Base-by-base conservation (phyloP, 2,888 invertebrate species). In the Catocala sponsa region DNA sequence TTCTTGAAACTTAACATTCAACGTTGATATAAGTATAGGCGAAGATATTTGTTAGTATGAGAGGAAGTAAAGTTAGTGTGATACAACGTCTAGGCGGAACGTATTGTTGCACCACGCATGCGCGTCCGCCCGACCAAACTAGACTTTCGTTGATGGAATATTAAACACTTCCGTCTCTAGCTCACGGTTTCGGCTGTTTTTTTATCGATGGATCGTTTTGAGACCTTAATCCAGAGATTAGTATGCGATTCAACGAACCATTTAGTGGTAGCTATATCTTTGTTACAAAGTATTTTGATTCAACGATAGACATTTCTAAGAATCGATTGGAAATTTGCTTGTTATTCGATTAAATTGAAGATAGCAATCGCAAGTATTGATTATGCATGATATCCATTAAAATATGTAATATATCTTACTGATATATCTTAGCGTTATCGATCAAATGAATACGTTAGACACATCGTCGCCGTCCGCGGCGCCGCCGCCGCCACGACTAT, bases 51-150 rank as follows among this genome's bases (percentile, higher is more conserved):
- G 25, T 35, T 25, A 55, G 32, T 46, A 47, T 41, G 9, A 60
- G 49, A 61, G 63, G 67, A 63, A 61, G 57, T 50, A 9, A 48
- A 42, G 56, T 49, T 43, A 54, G 51, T 64, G 53, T 62, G 44
- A 59, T 58, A 53, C 12, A 49, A n/a, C 51, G 71, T 59, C 74
- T 72, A 73, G 65, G 60, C 71, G 65, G 67, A 67, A 71, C 59
- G 59, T 68, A 52, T 57, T 63, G 70, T 66, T 38, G 68, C 65
- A 72, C 60, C 44, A 55, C 58, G 32, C 49, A 65, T 67, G 63
- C 74, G 78, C 81, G 76, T 86, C 86, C 86, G 86, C 79, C 74
- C 67, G 66, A 63, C 85, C 84, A 80, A 84, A 83, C 76, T 79
- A 81, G 75, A 63, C 72, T 74, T 63, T 67, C 79, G 79, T 65